These are phyloP conservation scores for Apodemus agrarius DNA, from an alignment of 2,797 vertebrate species.

Conservation along the genomic window DNA sequence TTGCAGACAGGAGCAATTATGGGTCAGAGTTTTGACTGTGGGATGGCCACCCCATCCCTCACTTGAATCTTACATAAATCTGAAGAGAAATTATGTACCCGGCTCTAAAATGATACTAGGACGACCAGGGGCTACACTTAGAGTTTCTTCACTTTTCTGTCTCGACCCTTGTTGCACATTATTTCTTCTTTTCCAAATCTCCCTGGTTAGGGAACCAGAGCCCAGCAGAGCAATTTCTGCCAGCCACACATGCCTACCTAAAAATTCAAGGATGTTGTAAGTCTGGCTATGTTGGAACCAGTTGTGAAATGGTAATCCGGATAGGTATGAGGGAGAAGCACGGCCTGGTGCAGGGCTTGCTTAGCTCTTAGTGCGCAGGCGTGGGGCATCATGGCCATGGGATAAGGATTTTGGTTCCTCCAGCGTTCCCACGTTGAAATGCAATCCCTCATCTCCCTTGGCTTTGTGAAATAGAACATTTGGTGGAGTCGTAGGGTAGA, in stretches of 20 bases:
- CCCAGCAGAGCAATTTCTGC: neutral
- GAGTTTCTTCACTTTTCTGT: neutral
- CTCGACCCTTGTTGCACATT: neutral
- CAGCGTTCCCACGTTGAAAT: neutral
- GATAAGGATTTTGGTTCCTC: neutral
- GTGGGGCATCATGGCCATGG: neutral
- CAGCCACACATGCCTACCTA: neutral
- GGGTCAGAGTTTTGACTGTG: no score
- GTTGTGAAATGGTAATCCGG: neutral
- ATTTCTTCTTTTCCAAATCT: neutral
- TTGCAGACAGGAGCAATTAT: no score
- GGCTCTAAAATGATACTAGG: neutral
- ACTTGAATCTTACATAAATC: neutral
- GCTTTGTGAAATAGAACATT: neutral
- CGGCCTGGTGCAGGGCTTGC: neutral
- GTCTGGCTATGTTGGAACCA: neutral
- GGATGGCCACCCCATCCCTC: no score
- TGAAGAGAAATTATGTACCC: conserved; percentile 6
- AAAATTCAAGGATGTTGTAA: conserved; percentile 14
- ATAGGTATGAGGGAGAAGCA: neutral
- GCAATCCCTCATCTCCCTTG: neutral
- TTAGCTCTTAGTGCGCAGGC: neutral
- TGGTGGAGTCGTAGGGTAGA: neutral
- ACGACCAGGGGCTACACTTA: neutral
- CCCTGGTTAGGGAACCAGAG: neutral